phyloP scores from a whole-genome alignment of 2,113 vertebrate species.

The Limnothrissa miodon region DNA sequence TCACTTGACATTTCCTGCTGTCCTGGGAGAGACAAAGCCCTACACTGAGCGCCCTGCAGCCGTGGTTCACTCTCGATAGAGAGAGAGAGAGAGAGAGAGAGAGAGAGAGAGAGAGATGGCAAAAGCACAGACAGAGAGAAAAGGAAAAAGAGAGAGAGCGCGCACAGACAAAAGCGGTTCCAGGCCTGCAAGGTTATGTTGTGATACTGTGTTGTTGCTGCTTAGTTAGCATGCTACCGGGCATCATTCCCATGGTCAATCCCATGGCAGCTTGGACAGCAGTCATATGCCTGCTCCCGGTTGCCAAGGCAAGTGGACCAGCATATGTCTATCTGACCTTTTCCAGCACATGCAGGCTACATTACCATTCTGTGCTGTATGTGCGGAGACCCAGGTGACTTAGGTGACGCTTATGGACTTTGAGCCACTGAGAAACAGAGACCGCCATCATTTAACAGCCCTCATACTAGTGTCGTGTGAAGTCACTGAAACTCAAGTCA shows the following conservation, averaged over 20 bases:
- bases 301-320: neutral
- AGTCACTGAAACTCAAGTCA: too few relatives aligned
- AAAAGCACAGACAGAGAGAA: too few relatives aligned
- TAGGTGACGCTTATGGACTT: neutral
- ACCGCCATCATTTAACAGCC: neutral
- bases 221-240: conserved; percentile 3
- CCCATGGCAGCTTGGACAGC: neutral
- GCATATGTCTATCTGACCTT: neutral
- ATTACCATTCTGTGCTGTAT: neutral
- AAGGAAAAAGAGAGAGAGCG: too few relatives aligned
- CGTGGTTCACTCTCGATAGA: neutral
- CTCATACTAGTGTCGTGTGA: too few relatives aligned
- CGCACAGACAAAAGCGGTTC: neutral
- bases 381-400: neutral
- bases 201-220: neutral
- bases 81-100: too few relatives aligned
- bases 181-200: neutral
- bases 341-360: neutral
- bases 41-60: neutral
- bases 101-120: too few relatives aligned
- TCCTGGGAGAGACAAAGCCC: neutral
- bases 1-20: neutral
- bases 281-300: neutral
- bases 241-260: neutral
- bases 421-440: neutral